Conservation (phyloP, 2,113 vertebrate species). For the Sphaerodactylus townsendi region DNA sequence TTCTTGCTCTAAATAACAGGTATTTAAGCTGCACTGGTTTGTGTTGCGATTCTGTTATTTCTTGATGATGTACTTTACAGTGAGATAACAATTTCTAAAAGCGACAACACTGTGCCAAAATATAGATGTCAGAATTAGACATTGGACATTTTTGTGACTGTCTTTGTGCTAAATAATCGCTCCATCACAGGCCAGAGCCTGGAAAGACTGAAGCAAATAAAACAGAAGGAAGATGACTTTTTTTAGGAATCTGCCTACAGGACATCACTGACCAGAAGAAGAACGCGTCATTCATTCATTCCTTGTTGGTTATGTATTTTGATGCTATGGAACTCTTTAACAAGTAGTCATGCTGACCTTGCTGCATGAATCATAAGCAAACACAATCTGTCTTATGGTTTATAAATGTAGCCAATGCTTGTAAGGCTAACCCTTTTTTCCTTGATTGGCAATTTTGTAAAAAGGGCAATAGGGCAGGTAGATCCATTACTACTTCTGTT, state of each 20-base stretch:
- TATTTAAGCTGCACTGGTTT: slow-evolving; percentile 50
- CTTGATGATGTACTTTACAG: slow-evolving; percentile 45
- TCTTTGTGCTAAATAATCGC: slow-evolving; percentile 42
- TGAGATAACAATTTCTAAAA: slow-evolving; percentile 45
- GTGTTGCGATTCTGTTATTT: slow-evolving; percentile 53
- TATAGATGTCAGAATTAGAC: slow-evolving; percentile 50
- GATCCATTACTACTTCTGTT: not conserved
- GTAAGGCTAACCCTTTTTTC: slow-evolving; percentile 82
- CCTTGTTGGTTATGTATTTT: slow-evolving; percentile 68
- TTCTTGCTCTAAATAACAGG: slow-evolving; percentile 38
- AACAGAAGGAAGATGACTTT: slow-evolving; percentile 27
- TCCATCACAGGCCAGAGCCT: slow-evolving; percentile 43
- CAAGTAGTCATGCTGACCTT: slow-evolving; percentile 74
- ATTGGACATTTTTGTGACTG: slow-evolving; percentile 44
- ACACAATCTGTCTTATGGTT: slow-evolving; percentile 71
- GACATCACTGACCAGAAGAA: slow-evolving; percentile 59
- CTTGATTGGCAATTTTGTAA: slow-evolving; percentile 48
- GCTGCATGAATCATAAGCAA: slow-evolving; percentile 80
- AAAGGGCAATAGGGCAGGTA: slow-evolving; percentile 57
- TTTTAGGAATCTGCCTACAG: slow-evolving; percentile 54
- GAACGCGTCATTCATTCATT: slow-evolving; percentile 62
- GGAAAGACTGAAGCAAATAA: slow-evolving; percentile 21
- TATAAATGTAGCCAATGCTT: slow-evolving; percentile 75
- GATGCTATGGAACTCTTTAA: slow-evolving; percentile 72
- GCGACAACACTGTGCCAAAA: slow-evolving; percentile 71